Conservation (phyloP, 2,888 invertebrate genomes). For the Ichneumoninae sp. region DNA sequence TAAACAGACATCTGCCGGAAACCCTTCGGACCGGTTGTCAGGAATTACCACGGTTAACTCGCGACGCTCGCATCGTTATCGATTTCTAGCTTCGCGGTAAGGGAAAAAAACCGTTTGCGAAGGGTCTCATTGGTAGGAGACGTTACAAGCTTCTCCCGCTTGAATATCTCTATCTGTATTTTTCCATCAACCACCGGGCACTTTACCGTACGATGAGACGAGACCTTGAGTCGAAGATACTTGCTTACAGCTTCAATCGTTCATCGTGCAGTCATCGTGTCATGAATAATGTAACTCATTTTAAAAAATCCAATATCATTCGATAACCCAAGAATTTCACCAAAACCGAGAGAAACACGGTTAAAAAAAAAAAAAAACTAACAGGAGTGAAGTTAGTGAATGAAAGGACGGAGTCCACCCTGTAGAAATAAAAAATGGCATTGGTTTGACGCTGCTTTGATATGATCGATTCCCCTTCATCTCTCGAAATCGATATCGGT, state of each 20-base stretch:
- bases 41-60: conserved; percentile 38
- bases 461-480: conserved; percentile 70
- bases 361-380: conserved; percentile 50
- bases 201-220: conserved; percentile 23
- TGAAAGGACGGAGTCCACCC: neutral
- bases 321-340: conserved; percentile 2
- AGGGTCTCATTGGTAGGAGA: neutral
- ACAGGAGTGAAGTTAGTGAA: conserved; percentile 36
- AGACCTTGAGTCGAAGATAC: neutral
- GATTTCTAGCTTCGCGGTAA: conserved; percentile 13
- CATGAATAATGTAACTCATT: conserved; percentile 9
- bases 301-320: neutral
- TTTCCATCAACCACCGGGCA: conserved; percentile 13
- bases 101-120: neutral
- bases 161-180: conserved; percentile 12
- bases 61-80: conserved; percentile 32
- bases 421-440: conserved; percentile 13
- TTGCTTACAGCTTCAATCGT: conserved; percentile 56
- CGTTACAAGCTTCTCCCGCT: conserved; percentile 35
- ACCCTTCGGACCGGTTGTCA: neutral
- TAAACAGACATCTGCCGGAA: neutral
- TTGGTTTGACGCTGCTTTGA: conserved; percentile 55
- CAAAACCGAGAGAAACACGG: conserved; percentile 30
- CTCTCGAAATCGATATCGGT: conserved; percentile 24
- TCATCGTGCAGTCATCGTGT: conserved; percentile 24